These are phyloP conservation scores for Neosalanx taihuensis DNA, from an alignment of 2,797 vertebrate species.

Conservation along the genomic window DNA sequence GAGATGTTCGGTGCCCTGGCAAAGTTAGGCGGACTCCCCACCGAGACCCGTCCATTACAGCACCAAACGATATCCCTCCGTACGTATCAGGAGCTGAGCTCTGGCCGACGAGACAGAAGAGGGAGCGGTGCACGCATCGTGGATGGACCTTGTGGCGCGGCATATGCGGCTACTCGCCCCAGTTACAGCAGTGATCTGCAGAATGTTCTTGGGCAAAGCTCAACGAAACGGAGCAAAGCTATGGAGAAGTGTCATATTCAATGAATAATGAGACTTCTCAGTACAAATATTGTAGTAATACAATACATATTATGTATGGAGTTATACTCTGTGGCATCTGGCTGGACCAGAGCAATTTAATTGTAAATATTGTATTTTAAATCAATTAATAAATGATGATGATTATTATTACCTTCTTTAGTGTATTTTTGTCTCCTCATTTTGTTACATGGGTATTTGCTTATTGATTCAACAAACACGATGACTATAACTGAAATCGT, in stretches of 20 bases:
- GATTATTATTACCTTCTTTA: slow-evolving; percentile 14
- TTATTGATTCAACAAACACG: neutral
- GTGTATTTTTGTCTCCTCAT: neutral
- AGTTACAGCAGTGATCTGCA: slow-evolving; percentile 74
- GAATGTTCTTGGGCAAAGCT: slow-evolving; percentile 68
- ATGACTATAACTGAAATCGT: slow-evolving; percentile 15
- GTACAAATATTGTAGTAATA: slow-evolving; percentile 69
- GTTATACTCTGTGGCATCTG: slow-evolving; percentile 72
- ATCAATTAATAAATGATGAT: slow-evolving; percentile 12
- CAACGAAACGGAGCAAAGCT: slow-evolving; percentile 64
- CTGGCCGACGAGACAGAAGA: slow-evolving; percentile 46
- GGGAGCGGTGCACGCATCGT: slow-evolving; percentile 29
- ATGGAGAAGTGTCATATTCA: slow-evolving; percentile 76
- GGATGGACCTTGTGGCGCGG: slow-evolving; percentile 62
- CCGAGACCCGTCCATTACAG: slow-evolving; percentile 63
- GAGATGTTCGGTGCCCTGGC: slow-evolving; percentile 63
- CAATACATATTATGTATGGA: slow-evolving; percentile 72
- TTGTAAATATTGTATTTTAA: slow-evolving; percentile 21
- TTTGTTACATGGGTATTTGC: neutral
- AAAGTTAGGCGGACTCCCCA: slow-evolving; percentile 64
- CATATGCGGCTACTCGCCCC: slow-evolving; percentile 71
- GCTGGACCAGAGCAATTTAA: slow-evolving; percentile 67
- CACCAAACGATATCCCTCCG: slow-evolving; percentile 67
- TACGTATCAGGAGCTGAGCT: slow-evolving; percentile 62
- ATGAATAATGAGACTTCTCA: slow-evolving; percentile 67